phyloP scores from a whole-genome alignment of 2,888 invertebrate species.

The Ectobius pallidus region DNA sequence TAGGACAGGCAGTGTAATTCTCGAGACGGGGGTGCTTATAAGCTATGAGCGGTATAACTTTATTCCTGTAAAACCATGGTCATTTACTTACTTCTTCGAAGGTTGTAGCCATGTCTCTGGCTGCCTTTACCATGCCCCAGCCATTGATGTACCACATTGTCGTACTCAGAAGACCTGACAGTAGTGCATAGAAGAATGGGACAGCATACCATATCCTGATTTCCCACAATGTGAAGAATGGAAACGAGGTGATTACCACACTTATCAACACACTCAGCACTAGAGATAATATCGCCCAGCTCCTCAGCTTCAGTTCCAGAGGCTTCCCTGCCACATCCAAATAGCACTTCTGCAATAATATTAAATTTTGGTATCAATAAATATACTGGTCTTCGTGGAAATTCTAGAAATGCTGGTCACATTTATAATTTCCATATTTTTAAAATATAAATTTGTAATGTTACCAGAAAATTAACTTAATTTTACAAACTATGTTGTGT shows the following conservation, averaged over 20 bases:
- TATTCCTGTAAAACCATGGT: too few species aligned
- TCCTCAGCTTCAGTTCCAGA: not conserved
- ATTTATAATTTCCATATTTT: too few species aligned
- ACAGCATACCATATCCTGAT: not conserved
- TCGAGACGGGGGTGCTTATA: too few species aligned
- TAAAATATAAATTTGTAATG: too few species aligned
- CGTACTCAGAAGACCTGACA: not conserved
- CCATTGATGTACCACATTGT: not conserved
- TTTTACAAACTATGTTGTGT: too few species aligned
- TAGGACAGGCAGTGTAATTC: too few species aligned
- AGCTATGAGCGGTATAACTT: too few species aligned
- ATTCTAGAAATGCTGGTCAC: too few species aligned
- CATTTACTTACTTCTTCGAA: not conserved
- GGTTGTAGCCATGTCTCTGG: not conserved
- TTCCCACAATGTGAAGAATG: not conserved
- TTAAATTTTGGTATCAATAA: too few species aligned
- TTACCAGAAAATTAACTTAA: too few species aligned
- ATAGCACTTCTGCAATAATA: not conserved
- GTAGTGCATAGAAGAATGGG: not conserved
- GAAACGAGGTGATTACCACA: not conserved
- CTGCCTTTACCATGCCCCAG: not conserved
- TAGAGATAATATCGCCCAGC: too few species aligned
- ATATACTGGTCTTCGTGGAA: too few species aligned
- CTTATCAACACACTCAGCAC: not conserved
- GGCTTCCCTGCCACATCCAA: not conserved